Base-by-base conservation (phyloP, 1,140 invertebrate species). In the Adelges cooleyi region DNA sequence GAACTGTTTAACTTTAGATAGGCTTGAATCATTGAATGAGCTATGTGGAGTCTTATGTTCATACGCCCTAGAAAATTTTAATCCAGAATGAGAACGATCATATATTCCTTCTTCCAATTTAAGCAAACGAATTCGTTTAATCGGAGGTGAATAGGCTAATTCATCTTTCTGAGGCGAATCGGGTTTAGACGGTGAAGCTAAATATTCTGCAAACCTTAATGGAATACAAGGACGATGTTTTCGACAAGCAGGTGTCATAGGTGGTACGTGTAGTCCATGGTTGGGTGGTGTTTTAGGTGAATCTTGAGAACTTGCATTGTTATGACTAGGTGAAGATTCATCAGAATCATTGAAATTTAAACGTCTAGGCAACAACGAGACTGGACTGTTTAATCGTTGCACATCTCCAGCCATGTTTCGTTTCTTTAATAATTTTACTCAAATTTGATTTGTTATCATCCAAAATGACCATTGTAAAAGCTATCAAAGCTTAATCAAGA, bases 151-250 rank as follows among this genome's bases (percentile, higher is more conserved):
- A 44, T 59, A 59, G 0, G 22, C 10, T 3, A 59, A 4, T 29
- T 59, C 54, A 27, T 59, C 54, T 27, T 59, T 59, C 20, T 44
- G 54, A 5, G 54, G 54, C 15, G 54, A 59, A 59, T 59, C 40
- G 15, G 25, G 38, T 59, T 59, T 59, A 17, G 40, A 44, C 13
- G 54, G 54, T 17, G 54, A 59, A 46, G 40, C 54, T 29, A 59
- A 59, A 59, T 44, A n/a, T 0, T 59, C 54, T 17, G 40, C 11
- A 29, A 59, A 59, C 25, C 40, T 59, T 18, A 27, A 29, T 59
- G 38, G 54, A 20, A 59, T 46, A 2, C 15, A 18, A 2, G 54
- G 25, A 13, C 54, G 40, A 18, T 59, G 22, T 46, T 29, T 59
- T n/a, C 54, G 40, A 18, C 2, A 5, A 13, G 13, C 25, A 1